These are phyloP conservation scores for Ariolimax columbianus DNA, from an alignment of 2,888 invertebrate species.

Conservation along the genomic window DNA sequence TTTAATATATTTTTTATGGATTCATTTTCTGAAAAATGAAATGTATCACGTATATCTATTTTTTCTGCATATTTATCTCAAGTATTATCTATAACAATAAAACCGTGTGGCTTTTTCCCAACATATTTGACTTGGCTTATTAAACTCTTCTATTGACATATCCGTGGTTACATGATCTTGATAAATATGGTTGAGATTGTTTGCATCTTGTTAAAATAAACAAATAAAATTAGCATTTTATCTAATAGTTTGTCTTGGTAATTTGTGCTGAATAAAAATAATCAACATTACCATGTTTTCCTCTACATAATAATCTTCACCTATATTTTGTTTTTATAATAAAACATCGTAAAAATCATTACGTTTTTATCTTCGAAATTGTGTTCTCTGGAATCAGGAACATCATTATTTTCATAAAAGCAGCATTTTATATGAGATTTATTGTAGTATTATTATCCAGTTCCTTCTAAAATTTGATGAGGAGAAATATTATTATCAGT, in stretches of 20 bases:
- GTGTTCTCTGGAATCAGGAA: no score
- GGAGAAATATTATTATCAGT: neutral
- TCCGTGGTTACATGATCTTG: no score
- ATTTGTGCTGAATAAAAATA: neutral
- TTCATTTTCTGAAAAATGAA: neutral
- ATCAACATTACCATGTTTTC: neutral
- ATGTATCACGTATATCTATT: conserved; percentile 2
- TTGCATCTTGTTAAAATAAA: neutral
- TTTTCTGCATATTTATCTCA: conserved; percentile 20
- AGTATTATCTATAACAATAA: conserved; percentile 23
- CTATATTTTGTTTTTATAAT: conserved; percentile 22
- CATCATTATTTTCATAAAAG: no score
- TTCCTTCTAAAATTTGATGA: neutral
- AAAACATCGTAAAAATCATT: no score
- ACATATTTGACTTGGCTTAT: neutral
- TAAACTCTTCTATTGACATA: neutral
- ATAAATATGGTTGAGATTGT: neutral
- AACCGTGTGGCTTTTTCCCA: conserved; percentile 7
- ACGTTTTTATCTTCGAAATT: no score
- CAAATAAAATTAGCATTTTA: neutral
- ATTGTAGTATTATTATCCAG: neutral
- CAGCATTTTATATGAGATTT: neutral
- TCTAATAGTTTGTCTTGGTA: neutral
- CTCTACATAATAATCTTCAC: conserved; percentile 18
- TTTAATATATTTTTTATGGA: neutral